A percentile compares a stretch with the other conserved stretches of the same genome.
These are phyloP conservation scores for Chiloscyllium plagiosum DNA, from an alignment of 2,113 vertebrate species.

Conservation along the genomic window DNA sequence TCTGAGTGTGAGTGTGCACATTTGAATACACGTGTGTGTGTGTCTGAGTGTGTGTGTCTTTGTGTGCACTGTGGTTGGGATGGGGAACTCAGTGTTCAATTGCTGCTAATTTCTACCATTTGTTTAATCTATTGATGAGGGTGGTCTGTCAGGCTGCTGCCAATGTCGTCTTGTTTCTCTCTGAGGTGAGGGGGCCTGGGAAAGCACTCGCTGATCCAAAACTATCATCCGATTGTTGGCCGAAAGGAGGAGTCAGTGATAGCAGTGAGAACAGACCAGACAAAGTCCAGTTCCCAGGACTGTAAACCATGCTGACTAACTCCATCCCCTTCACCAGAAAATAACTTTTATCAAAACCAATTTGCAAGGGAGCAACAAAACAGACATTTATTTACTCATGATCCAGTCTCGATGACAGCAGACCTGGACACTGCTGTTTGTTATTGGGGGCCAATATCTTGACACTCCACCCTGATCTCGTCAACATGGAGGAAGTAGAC, in stretches of 20 bases:
- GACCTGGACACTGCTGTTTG: not conserved
- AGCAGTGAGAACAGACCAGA: slow-evolving; percentile 42
- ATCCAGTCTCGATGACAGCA: not conserved
- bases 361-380: slow-evolving; percentile 33
- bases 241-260: slow-evolving; percentile 47
- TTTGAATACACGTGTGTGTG: not conserved
- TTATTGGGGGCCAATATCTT: not conserved
- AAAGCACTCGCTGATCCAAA: slow-evolving; percentile 42
- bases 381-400: slow-evolving; percentile 19
- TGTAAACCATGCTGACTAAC: slow-evolving; percentile 40
- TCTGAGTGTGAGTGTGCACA: not conserved
- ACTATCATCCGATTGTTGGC: slow-evolving; percentile 41
- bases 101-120: slow-evolving; percentile 50
- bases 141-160: slow-evolving; percentile 47
- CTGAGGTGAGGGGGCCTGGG: slow-evolving; percentile 47
- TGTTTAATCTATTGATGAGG: slow-evolving; percentile 57
- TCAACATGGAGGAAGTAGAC: not conserved
- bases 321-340: slow-evolving; percentile 46
- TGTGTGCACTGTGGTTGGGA: not conserved
- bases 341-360: slow-evolving; percentile 44
- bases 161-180: slow-evolving; percentile 42
- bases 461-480: not conserved
- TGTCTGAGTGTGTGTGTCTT: not conserved
- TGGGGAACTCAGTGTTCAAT: slow-evolving; percentile 42
- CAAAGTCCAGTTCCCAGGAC: slow-evolving; percentile 55